Percentiles rank a stretch among this genome's conserved stretches.
These are phyloP conservation scores for Aphaenogaster ashmeadi DNA, from an alignment of 1,140 invertebrate species.

Conservation along the genomic window DNA sequence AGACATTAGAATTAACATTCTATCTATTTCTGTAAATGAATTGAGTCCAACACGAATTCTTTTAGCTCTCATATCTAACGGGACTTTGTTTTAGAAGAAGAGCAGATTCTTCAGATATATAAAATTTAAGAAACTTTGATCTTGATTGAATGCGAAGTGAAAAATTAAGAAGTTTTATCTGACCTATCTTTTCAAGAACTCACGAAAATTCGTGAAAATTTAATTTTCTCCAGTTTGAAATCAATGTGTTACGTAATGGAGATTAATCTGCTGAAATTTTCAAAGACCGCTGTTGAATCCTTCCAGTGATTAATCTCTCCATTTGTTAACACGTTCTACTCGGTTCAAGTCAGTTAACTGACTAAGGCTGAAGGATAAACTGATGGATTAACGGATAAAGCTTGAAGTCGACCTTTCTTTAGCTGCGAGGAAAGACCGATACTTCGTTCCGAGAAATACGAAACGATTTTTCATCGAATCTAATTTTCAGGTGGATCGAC, in stretches of 20 bases:
- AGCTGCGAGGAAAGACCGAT: not conserved
- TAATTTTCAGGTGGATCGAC: conserved; percentile 92
- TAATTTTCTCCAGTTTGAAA: conserved; percentile 26
- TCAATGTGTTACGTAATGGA: conserved; percentile 13
- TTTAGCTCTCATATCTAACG: not conserved
- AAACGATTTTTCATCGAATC: conserved; percentile 31
- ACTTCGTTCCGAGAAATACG: not conserved
- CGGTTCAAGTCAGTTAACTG: not conserved
- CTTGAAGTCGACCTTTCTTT: not conserved
- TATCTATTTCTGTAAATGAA: conserved; percentile 1
- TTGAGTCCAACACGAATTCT: not conserved
- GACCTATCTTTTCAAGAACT: not conserved
- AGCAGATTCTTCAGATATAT: not conserved
- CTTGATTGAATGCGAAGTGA: not conserved
- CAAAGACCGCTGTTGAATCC: not conserved
- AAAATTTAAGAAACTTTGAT: not conserved
- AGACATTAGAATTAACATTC: not conserved
- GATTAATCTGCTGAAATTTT: conserved; percentile 12
- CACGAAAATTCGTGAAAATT: not conserved
- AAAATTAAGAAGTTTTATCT: conserved; percentile 4
- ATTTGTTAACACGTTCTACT: conserved; percentile 30
- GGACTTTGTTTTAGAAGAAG: not conserved
- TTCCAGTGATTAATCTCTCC: not conserved
- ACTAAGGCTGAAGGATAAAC: not conserved
- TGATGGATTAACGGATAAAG: conserved; percentile 1